phyloP scores from a whole-genome alignment of 2,888 invertebrate genomes.

The Hyposoter didymator region DNA sequence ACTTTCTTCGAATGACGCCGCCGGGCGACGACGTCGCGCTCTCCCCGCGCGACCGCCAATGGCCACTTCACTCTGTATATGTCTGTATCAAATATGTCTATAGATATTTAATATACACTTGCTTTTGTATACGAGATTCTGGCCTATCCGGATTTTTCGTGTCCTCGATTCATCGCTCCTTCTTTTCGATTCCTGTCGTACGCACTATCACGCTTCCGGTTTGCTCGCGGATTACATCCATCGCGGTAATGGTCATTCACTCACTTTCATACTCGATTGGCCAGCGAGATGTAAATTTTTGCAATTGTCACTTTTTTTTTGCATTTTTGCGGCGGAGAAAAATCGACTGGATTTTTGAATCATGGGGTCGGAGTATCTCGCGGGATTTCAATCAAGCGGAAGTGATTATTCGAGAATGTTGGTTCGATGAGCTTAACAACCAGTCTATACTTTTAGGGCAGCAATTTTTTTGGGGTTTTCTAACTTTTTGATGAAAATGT shows the following conservation, averaged over 20 bases:
- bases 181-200: neutral
- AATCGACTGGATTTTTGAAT: neutral
- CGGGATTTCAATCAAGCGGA: neutral
- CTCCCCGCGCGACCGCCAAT: conserved; percentile 55
- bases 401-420: neutral
- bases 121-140: conserved; percentile 32
- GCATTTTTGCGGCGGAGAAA: neutral
- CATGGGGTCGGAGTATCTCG: neutral
- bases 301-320: neutral
- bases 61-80: conserved; percentile 49
- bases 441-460: neutral
- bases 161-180: conserved; percentile 46
- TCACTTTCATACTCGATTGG: neutral
- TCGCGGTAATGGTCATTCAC: conserved; percentile 52
- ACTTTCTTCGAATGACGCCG: conserved; percentile 79
- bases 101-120: conserved; percentile 35
- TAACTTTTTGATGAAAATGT: neutral
- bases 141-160: conserved; percentile 62
- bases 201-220: conserved; percentile 52
- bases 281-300: neutral
- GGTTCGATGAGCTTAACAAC: neutral
- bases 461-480: neutral
- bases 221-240: conserved; percentile 39
- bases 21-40: conserved; percentile 64
- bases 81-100: conserved; percentile 7